A percentile compares a stretch with the other conserved stretches of the same genome.
These are phyloP conservation scores for Ophion ellenae DNA, from an alignment of 2,888 invertebrate genomes.

Conservation along the genomic window DNA sequence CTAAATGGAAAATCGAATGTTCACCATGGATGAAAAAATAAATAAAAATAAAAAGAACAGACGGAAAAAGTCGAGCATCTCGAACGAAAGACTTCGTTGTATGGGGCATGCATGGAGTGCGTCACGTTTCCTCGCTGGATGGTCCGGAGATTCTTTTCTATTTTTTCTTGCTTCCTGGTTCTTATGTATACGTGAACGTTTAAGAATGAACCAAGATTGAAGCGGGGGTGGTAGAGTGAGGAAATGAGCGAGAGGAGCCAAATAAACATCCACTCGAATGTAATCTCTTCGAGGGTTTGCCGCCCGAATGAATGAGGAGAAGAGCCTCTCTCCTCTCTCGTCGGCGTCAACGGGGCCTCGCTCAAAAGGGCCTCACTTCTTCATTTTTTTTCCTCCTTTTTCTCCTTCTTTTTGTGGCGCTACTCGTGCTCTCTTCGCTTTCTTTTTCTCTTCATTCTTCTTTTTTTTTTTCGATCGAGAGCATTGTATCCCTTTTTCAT, in stretches of 20 bases:
- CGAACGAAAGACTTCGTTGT: conserved; percentile 28
- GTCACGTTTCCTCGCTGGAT: conserved; percentile 45
- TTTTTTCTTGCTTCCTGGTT: conserved; percentile 1
- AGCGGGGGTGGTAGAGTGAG: background rate
- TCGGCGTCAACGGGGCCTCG: conserved; percentile 56
- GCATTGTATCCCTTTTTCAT: background rate
- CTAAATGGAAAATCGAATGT: background rate
- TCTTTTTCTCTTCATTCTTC: background rate
- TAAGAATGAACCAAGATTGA: conserved; percentile 7
- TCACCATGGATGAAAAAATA: background rate
- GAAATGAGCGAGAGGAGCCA: conserved; percentile 63
- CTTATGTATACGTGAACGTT: no score
- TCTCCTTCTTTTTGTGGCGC: conserved; percentile 74
- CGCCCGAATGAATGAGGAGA: conserved; percentile 71
- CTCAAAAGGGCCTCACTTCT: conserved; percentile 43
- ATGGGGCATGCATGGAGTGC: conserved; percentile 42
- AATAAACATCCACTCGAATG: conserved; percentile 76
- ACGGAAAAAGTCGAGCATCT: conserved; percentile 15
- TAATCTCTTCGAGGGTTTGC: conserved; percentile 74
- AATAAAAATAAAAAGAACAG: conserved; percentile 9
- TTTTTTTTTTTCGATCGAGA: background rate
- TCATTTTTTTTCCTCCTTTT: conserved; percentile 32
- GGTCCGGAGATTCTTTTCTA: conserved; percentile 1
- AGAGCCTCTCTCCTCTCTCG: conserved; percentile 69
- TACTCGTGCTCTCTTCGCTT: conserved; percentile 67